Percentiles rank a stretch among this genome's conserved stretches.
phyloP scores from a whole-genome alignment of 2,113 vertebrate species.

The Connochaetes taurinus region DNA sequence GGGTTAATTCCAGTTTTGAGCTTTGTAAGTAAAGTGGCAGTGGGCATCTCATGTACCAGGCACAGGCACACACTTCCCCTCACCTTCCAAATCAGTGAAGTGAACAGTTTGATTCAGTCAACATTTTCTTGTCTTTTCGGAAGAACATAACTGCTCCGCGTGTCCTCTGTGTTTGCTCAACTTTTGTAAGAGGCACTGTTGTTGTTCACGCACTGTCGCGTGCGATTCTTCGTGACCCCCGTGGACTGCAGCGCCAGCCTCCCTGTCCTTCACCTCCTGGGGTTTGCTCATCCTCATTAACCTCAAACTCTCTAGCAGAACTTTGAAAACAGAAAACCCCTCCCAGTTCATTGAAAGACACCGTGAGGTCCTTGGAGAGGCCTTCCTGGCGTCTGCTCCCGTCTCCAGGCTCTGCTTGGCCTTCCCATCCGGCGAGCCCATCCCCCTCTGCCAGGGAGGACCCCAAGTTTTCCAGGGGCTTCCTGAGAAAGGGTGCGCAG shows the following conservation, averaged over 20 bases:
- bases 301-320: neutral
- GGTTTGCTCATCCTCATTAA: neutral
- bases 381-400: accelerated
- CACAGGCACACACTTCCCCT: neutral
- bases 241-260: neutral
- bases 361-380: neutral
- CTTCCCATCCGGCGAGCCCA: neutral
- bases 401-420: neutral
- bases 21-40: neutral
- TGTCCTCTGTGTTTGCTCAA: neutral
- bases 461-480: neutral
- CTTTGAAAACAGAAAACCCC: neutral
- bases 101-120: neutral
- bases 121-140: neutral
- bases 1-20: neutral
- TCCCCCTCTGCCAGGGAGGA: neutral
- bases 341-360: neutral
- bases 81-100: neutral
- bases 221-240: neutral
- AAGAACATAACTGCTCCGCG: neutral
- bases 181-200: accelerated
- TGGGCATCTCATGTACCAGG: accelerated
- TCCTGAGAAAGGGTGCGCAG: neutral
- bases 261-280: neutral
- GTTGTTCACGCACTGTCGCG: accelerated